A percentile compares a stretch with the other conserved stretches of the same genome.
Conservation (phyloP, 2,888 invertebrate species). For the Nebria brevicollis region DNA sequence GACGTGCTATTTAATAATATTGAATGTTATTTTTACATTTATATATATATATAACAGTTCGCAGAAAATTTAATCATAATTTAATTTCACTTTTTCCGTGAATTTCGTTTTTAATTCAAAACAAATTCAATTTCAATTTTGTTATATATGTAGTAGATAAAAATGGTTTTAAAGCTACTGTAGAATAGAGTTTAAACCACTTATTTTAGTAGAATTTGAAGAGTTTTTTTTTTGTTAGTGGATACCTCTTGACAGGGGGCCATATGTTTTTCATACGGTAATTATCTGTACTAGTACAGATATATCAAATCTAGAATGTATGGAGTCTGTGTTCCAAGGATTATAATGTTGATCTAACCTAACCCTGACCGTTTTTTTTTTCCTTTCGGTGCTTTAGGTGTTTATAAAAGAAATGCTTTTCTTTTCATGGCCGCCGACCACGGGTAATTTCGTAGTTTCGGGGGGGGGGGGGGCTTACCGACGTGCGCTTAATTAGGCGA, state of each 20-base stretch:
- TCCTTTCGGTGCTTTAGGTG: not conserved
- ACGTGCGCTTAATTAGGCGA: not conserved
- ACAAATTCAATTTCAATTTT: not conserved
- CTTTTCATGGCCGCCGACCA: not conserved
- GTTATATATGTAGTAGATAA: too few species aligned
- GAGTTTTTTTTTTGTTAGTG: not conserved
- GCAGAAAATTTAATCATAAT: not conserved
- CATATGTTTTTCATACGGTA: slow-evolving; percentile 9
- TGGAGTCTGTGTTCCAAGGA: not conserved
- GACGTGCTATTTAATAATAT: not conserved
- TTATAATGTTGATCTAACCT: not conserved
- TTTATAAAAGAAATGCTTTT: not conserved
- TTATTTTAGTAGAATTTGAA: not conserved
- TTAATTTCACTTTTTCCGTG: not conserved
- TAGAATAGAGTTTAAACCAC: not conserved
- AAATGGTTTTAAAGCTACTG: not conserved
- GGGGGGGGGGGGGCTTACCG: not conserved
- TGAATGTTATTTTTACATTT: not conserved
- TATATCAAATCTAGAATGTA: not conserved
- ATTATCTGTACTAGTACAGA: not conserved
- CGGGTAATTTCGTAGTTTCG: not conserved
- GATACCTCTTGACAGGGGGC: slow-evolving; percentile 19
- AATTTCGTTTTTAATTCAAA: not conserved
- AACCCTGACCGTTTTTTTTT: not conserved
- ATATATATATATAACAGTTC: not conserved